Conservation (phyloP, 2,888 invertebrate genomes). For the Stramonita haemastoma region DNA sequence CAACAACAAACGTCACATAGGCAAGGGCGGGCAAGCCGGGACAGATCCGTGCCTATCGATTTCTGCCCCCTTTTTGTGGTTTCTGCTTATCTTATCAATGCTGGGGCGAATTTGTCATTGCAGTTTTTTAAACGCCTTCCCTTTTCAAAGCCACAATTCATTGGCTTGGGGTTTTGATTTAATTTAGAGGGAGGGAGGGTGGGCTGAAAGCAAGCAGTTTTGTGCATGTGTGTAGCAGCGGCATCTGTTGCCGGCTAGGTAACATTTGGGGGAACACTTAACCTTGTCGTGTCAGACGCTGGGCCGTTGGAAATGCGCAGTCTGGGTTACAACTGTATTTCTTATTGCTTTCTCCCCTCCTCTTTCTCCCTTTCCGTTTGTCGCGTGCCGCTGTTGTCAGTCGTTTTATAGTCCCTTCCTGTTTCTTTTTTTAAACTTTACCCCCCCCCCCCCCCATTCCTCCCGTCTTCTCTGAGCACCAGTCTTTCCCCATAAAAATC, state of each 20-base stretch:
- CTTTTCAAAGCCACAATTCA: neutral
- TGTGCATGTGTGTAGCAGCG: neutral
- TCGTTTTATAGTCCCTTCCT: neutral
- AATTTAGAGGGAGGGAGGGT: neutral
- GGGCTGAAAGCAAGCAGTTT: neutral
- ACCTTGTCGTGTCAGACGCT: slow-evolving; percentile 2
- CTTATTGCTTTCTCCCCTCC: neutral
- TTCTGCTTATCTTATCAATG: neutral
- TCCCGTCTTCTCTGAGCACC: neutral
- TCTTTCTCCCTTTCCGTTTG: no score
- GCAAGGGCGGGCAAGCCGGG: slow-evolving; percentile 11
- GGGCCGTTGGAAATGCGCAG: neutral
- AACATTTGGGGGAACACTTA: slow-evolving; percentile 32
- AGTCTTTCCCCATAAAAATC: no score
- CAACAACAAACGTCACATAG: slow-evolving; percentile 26
- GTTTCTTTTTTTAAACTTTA: neutral
- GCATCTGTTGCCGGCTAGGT: slow-evolving; percentile 16
- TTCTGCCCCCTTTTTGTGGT: slow-evolving; percentile 5
- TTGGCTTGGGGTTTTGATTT: neutral
- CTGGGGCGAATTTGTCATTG: neutral
- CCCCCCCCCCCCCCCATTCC: no score
- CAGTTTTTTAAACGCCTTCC: neutral
- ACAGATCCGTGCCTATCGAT: slow-evolving; percentile 24
- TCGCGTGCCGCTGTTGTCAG: neutral
- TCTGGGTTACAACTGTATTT: slow-evolving; percentile 8